Evolutionary conservation across 2,888 invertebrate genomes (phyloP), one percentile per base, ranked within the genome.

Genomic region (Lithosia quadra): DNA sequence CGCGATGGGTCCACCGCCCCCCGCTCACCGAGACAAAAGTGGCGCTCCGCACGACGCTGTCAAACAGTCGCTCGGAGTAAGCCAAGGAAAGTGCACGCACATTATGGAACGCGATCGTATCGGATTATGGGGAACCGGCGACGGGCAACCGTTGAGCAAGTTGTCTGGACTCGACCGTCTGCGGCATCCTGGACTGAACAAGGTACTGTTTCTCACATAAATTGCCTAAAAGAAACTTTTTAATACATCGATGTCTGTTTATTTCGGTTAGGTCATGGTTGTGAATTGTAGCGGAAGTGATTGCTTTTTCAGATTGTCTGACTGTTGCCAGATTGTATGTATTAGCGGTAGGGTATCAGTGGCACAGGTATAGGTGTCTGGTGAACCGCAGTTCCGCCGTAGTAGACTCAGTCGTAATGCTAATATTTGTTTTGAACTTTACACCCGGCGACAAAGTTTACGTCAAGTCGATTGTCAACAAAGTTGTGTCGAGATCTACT

Each of bases 121-220:
- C 90, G 97, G 96, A 89, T 94, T 96, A 74, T 95, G 96, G 95
- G 95, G 95, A 80, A 93, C 95, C 84, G 96, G 96, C 65, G 96
- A 96, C 84, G 96, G 95, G 67, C 88, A 93, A 77, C 91, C 95
- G 75, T 90, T 95, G 79, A 95, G 95, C 86, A 95, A 95, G 69
- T 87, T 96, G 67, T 95, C 96, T 67, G 97, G 97, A 68, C 94
- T 97, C 76, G 97, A 97, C 90, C 96, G 96, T 75, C 93, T 97
- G 60, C 95, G 96, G 72, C 95, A 96, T 86, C 96, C 97, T 2
- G 95, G 96, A 69, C 94, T 97, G 13, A 97, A 97, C 89, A 97
- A 97, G 97, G 97, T 97, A 89, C 39, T 56, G 56, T 56, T 15
- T 22, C 22, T 36, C n/a, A 36, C 9, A 55, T 24, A 63, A 36